Evolutionary conservation across 1,140 invertebrate species (phyloP).

Genomic region (Pinna nobilis): DNA sequence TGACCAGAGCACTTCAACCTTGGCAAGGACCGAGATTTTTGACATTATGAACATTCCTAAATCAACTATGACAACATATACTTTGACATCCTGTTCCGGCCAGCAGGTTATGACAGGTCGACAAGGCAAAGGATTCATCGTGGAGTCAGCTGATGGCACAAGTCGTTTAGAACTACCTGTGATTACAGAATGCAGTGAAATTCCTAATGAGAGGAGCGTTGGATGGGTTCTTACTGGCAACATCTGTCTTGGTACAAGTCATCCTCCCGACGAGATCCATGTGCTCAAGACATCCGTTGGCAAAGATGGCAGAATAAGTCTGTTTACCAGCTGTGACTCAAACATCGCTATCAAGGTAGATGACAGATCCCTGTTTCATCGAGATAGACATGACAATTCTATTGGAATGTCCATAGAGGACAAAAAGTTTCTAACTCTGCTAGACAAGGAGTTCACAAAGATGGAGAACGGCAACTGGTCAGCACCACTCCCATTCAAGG

Average conservation of each 20-base stretch:
- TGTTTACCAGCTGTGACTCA: too few relatives aligned
- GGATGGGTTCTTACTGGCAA: too few relatives aligned
- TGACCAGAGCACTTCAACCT: constrained; percentile 40
- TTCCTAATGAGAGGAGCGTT: constrained; percentile 10
- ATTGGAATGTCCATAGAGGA: neutral
- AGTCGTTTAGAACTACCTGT: neutral
- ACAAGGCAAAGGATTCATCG: constrained; percentile 1
- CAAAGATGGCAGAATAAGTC: too few relatives aligned
- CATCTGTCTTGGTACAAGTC: too few relatives aligned
- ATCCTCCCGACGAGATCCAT: too few relatives aligned
- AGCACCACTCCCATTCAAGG: neutral
- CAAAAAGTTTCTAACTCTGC: neutral
- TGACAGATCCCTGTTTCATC: neutral
- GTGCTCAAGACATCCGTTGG: too few relatives aligned
- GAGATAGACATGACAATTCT: neutral
- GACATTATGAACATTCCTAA: constrained; percentile 2
- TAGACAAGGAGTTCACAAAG: neutral
- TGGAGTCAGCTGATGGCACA: constrained; percentile 5
- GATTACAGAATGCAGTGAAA: constrained; percentile 21
- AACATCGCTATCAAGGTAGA: neutral
- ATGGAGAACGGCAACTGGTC: neutral
- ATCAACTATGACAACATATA: neutral
- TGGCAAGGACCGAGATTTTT: constrained; percentile 26
- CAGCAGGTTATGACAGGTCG: constrained; percentile 2
- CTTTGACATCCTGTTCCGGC: constrained; percentile 27